These are phyloP conservation scores for Pseudobourletiella spinata DNA, from an alignment of 1,140 invertebrate genomes.

Conservation along the genomic window DNA sequence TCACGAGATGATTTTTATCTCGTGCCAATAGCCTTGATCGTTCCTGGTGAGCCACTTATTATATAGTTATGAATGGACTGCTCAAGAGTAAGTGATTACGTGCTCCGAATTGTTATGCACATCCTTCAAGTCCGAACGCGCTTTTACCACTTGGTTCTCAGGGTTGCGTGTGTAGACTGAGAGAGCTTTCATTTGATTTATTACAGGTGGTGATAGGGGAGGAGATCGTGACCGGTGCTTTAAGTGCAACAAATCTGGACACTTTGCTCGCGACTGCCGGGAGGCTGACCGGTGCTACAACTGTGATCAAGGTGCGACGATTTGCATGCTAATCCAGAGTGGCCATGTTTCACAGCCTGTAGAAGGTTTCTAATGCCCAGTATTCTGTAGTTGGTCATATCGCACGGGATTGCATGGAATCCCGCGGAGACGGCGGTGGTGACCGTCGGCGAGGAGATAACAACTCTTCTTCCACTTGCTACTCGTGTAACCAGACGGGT, in stretches of 20 bases:
- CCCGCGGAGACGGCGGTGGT: neutral
- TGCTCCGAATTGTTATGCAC: no score
- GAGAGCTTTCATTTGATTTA: no score
- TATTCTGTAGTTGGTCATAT: conserved; percentile 73
- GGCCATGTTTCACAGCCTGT: neutral
- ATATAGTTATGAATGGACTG: no score
- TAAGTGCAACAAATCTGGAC: conserved; percentile 48
- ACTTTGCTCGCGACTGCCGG: conserved; percentile 48
- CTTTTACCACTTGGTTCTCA: no score
- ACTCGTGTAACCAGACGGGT: conserved; percentile 78
- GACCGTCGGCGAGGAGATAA: neutral
- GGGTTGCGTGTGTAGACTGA: no score
- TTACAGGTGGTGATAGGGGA: neutral
- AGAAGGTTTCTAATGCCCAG: neutral
- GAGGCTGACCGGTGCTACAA: conserved; percentile 66
- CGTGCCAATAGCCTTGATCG: no score
- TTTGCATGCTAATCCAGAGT: neutral
- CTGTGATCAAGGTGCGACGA: conserved; percentile 85
- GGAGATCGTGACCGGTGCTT: conserved; percentile 42
- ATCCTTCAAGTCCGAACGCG: no score
- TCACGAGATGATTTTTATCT: no score
- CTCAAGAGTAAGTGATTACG: no score
- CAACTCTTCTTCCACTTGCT: conserved; percentile 54
- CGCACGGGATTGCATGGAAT: conserved; percentile 75
- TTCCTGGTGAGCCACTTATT: no score